A percentile compares a stretch with the other conserved stretches of the same genome.
Evolutionary conservation across 2,113 vertebrate genomes (phyloP).

Genomic region (Anarhynchus alexandrinus): DNA sequence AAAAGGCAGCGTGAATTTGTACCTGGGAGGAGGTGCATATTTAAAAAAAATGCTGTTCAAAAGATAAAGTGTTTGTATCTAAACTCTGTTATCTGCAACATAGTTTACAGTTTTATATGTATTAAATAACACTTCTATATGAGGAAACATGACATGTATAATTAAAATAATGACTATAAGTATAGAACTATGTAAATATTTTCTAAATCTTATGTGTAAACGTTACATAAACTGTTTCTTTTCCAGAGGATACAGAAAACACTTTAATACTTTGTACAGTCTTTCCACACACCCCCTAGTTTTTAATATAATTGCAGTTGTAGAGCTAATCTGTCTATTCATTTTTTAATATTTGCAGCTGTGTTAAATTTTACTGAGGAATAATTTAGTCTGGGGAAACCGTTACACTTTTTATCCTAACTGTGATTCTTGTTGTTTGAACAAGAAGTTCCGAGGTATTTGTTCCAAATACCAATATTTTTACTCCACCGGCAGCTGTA

Average conservation of each 20-base stretch:
- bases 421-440: background rate
- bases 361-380: background rate
- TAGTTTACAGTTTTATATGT: background rate
- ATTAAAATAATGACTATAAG: background rate
- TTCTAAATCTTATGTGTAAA: background rate
- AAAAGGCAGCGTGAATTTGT: background rate
- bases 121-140: background rate
- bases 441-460: background rate
- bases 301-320: background rate
- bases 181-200: background rate
- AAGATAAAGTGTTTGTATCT: background rate
- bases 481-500: background rate
- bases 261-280: background rate
- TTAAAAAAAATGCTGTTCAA: background rate
- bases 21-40: background rate
- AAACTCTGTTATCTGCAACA: background rate
- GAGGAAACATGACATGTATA: background rate
- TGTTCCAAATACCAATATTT: background rate
- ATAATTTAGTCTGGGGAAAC: background rate
- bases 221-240: background rate
- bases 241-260: background rate
- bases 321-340: background rate
- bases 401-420: background rate
- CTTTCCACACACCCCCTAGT: background rate
- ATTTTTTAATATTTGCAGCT: background rate